phyloP scores from a whole-genome alignment of 2,797 vertebrate species.

The Protonibea diacanthus region DNA sequence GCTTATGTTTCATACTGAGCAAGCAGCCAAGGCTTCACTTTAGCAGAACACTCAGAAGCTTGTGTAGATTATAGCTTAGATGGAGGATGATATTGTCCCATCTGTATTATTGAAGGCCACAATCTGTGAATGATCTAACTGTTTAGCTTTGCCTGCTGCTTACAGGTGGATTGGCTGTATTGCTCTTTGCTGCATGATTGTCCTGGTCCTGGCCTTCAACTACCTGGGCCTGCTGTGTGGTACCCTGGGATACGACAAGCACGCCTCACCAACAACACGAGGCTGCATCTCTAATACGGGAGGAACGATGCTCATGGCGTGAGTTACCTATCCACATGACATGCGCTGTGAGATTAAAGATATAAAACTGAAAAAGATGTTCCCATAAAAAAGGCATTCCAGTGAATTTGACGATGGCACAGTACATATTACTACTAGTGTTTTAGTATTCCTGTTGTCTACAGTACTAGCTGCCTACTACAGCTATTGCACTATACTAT shows the following conservation, averaged over 20 bases:
- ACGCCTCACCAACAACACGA: constrained; percentile 93
- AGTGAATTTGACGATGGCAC: neutral
- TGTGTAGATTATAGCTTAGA: neutral
- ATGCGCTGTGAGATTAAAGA: neutral
- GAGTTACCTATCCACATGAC: constrained; percentile 73
- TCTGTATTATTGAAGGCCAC: neutral
- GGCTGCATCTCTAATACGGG: constrained; percentile 96
- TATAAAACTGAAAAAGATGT: neutral
- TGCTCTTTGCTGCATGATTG: constrained; percentile 91
- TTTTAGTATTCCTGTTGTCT: neutral
- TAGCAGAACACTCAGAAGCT: neutral
- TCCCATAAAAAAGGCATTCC: neutral
- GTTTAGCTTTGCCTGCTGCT: constrained; percentile 8
- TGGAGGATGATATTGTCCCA: neutral
- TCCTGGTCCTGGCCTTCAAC: constrained; percentile 92
- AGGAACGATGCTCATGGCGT: constrained; percentile 98
- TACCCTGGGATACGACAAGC: constrained; percentile 90
- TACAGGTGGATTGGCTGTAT: constrained; percentile 93
- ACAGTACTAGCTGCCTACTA: neutral
- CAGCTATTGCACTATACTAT: neutral
- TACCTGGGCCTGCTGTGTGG: constrained; percentile 94
- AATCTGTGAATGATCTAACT: neutral
- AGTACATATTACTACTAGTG: neutral
- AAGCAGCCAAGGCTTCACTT: neutral
- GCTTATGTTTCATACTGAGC: neutral